Evolutionary conservation across 2,797 vertebrate genomes (phyloP), one percentile per base, ranked within the genome.

Genomic region (Onychomys arenicola): DNA sequence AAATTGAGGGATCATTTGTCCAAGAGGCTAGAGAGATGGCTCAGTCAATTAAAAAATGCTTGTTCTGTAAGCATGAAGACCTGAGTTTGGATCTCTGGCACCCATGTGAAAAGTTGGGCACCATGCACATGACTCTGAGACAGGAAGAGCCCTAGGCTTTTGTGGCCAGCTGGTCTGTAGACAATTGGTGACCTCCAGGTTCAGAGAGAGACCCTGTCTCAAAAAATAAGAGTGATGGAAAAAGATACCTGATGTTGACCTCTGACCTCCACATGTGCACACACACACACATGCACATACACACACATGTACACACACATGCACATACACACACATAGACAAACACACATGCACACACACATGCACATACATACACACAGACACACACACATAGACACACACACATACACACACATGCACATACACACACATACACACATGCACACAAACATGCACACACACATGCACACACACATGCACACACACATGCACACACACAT

Each of bases 291-390:
- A 19, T 14, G 52, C 7, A 29, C 3, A 78, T 4, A 25, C 0
- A 25, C 0, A 10, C 1, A 59, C 2, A 14, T 6, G 13, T 0
- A 63, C 9, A 43, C 7, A 83, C 4, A 82, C n/a, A n/a, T n/a
- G n/a, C n/a, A n/a, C n/a, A n/a, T n/a, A n/a, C 5, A n/a, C n/a
- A 27, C 0, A 19, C 1, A 5, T 19, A n/a, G n/a, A 25, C 52
- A 82, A 8, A 25, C 57, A 19, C 32, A 16, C 23, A n/a, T 37
- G 12, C 19, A 16, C 29, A 52, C 29, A 52, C 2, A 21, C 16
- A 55, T 4, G 19, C 4, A n/a, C n/a, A n/a, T n/a, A n/a, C n/a
- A n/a, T n/a, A n/a, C n/a, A n/a, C n/a, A n/a, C n/a, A n/a, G n/a
- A 55, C 5, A n/a, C n/a, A 27, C 0, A 19, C 1, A 5, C 63